Conservation (phyloP, 2,888 invertebrate genomes). For the Eristalis intricaria region DNA sequence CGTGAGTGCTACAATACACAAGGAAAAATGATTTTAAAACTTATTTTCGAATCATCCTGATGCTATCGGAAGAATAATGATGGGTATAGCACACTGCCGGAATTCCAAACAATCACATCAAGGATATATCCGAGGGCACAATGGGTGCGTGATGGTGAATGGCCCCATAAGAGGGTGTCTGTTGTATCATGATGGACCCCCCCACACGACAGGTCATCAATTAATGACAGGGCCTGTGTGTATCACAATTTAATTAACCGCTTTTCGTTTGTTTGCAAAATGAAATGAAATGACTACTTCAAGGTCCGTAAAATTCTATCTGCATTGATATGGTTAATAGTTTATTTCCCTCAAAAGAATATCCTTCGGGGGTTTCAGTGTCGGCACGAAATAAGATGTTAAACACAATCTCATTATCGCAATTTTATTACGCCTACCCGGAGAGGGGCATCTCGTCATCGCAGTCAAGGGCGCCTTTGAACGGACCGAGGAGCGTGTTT, state of each 20-base stretch:
- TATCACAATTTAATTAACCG: not conserved
- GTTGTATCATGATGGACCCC: not conserved
- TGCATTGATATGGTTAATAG: not conserved
- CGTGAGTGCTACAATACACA: not conserved
- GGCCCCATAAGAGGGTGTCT: not conserved
- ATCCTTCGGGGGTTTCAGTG: not conserved
- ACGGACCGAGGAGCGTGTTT: too few relatives aligned
- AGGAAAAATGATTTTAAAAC: constrained; percentile 23
- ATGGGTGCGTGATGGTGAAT: not conserved
- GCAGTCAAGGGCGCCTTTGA: not conserved
- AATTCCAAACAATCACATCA: constrained; percentile 15
- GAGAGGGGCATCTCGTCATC: not conserved
- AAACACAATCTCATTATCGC: constrained; percentile 22
- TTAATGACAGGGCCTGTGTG: constrained; percentile 1
- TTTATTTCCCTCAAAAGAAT: not conserved
- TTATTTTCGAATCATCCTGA: constrained; percentile 30
- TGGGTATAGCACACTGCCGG: constrained; percentile 20
- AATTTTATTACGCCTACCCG: constrained; percentile 20
- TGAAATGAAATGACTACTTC: not conserved
- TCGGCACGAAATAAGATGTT: not conserved
- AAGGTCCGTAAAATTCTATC: not conserved
- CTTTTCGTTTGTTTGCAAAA: not conserved
- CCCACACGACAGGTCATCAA: not conserved
- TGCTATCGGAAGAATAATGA: constrained; percentile 32
- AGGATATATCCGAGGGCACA: constrained; percentile 1